Percentiles rank a stretch among this genome's conserved stretches.
Evolutionary conservation across 1,140 invertebrate species (phyloP).

Genomic region (Trichonephila inaurata): DNA sequence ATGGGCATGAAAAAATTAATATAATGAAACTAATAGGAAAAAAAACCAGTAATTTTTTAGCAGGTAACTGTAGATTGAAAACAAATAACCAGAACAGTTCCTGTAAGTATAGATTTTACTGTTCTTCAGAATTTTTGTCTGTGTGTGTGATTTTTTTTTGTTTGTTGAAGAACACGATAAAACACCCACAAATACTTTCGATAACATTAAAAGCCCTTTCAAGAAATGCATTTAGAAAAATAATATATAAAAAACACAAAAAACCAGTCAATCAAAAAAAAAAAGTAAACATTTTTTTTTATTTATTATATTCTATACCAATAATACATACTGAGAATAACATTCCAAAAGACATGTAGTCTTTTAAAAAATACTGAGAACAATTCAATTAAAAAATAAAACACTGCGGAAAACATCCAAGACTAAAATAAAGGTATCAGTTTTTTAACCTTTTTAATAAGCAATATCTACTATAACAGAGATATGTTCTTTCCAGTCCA

Average conservation of each 20-base stretch:
- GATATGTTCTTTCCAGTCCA: slow-evolving; percentile 43
- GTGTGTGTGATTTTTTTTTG: too few relatives aligned
- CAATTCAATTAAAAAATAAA: background rate
- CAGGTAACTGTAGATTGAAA: too few relatives aligned
- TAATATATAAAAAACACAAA: background rate
- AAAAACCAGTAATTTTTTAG: too few relatives aligned
- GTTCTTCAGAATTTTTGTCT: too few relatives aligned
- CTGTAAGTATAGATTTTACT: too few relatives aligned
- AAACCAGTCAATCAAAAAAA: too few relatives aligned
- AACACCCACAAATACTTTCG: too few relatives aligned
- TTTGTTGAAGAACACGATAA: too few relatives aligned
- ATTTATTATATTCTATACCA: background rate
- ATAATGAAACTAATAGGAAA: too few relatives aligned
- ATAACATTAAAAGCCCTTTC: background rate
- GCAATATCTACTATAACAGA: slow-evolving; percentile 8
- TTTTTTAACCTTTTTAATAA: slow-evolving; percentile 7
- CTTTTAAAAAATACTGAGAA: background rate
- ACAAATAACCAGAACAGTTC: too few relatives aligned
- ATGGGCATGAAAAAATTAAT: too few relatives aligned
- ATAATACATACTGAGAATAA: background rate
- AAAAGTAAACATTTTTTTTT: background rate
- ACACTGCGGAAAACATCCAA: background rate
- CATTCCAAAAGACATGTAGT: background rate
- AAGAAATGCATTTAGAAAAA: background rate
- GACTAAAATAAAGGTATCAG: background rate